A percentile compares a stretch with the other conserved stretches of the same genome.
These are phyloP conservation scores for Drosophila fulvimacula DNA, from an alignment of 2,888 invertebrate species.

Conservation along the genomic window DNA sequence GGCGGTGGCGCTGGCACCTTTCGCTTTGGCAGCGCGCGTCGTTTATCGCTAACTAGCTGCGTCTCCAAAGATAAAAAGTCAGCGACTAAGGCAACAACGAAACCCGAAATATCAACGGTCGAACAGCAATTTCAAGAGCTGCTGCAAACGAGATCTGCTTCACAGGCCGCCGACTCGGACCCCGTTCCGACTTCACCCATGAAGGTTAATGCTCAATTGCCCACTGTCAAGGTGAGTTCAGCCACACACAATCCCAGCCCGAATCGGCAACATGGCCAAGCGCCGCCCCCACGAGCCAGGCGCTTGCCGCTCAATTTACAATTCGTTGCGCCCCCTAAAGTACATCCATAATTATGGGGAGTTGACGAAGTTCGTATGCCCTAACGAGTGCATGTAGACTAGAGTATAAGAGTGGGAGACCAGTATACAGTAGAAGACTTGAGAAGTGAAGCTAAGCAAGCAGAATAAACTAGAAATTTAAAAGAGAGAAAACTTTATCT, in stretches of 20 bases:
- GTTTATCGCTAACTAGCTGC: conserved; percentile 72
- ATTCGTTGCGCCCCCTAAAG: conserved; percentile 32
- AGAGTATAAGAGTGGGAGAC: neutral
- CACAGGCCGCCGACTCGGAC: conserved; percentile 22
- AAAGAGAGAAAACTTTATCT: too few species aligned
- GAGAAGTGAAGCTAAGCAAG: too few species aligned
- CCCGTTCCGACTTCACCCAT: conserved; percentile 45
- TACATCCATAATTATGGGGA: conserved; percentile 27
- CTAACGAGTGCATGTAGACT: neutral
- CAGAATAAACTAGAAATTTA: neutral
- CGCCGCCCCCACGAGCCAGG: neutral
- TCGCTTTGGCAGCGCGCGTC: conserved; percentile 71
- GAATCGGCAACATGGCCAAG: conserved; percentile 6
- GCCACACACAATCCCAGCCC: conserved; percentile 21
- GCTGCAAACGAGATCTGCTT: conserved; percentile 11
- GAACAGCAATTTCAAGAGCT: conserved; percentile 48
- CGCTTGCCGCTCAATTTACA: conserved; percentile 10
- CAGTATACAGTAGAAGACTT: neutral
- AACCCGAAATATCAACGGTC: conserved; percentile 28
- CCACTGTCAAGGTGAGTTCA: conserved; percentile 79
- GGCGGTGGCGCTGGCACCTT: conserved; percentile 57
- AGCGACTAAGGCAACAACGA: conserved; percentile 26
- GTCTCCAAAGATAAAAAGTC: conserved; percentile 66
- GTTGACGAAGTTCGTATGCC: neutral
- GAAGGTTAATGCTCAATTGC: conserved; percentile 77